These are phyloP conservation scores for Callospermophilus lateralis DNA, from an alignment of 2,113 vertebrate genomes.

Conservation along the genomic window DNA sequence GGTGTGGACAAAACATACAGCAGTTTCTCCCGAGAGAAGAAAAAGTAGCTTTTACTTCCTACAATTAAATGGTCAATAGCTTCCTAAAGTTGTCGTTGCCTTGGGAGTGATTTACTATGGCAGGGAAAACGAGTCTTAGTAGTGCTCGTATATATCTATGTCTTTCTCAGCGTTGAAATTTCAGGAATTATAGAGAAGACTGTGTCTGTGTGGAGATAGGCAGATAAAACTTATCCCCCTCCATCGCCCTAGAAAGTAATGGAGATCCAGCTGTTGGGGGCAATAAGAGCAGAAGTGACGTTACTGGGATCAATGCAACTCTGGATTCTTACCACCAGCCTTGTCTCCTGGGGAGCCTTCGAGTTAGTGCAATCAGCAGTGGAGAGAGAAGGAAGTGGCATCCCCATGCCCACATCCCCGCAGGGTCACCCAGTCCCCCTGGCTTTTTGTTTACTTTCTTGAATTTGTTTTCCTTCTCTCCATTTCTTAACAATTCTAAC, in stretches of 20 bases:
- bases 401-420: fast-evolving
- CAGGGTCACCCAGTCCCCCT: fast-evolving
- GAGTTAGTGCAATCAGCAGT: background rate
- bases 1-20: background rate
- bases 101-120: background rate
- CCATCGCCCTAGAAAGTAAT: fast-evolving
- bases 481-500: background rate
- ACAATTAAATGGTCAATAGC: constrained; percentile 17
- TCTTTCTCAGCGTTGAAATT: background rate
- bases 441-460: background rate
- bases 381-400: background rate
- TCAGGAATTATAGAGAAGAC: background rate
- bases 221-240: background rate
- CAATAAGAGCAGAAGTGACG: background rate
- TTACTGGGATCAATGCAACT: background rate
- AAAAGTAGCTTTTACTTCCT: constrained; percentile 1
- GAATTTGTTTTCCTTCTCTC: background rate
- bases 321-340: background rate
- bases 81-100: constrained; percentile 26
- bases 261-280: background rate
- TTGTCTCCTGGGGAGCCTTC: background rate
- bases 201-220: fast-evolving
- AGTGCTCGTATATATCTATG: background rate
- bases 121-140: background rate
- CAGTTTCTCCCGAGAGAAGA: constrained; percentile 24